Conservation (phyloP, 2,888 invertebrate species). For the Venustoraphidia nigricollis region DNA sequence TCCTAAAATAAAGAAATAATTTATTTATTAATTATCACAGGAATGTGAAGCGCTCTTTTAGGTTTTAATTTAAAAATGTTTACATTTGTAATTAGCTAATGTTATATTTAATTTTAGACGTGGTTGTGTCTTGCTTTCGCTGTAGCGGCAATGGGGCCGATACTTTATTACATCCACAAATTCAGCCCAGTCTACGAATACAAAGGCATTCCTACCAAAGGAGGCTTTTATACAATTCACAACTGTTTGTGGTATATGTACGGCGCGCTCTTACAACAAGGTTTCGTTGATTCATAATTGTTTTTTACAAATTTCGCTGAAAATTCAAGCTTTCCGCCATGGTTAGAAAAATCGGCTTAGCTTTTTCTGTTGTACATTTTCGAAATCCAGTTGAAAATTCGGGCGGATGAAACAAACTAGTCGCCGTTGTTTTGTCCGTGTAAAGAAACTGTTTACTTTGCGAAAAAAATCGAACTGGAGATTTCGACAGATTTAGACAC, state of each 20-base stretch:
- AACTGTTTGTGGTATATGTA: constrained; percentile 81
- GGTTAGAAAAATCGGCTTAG: too few relatives aligned
- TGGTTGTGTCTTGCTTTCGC: constrained; percentile 68
- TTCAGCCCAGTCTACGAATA: constrained; percentile 57
- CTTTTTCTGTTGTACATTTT: too few relatives aligned
- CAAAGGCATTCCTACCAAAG: constrained; percentile 34
- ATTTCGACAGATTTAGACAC: too few relatives aligned
- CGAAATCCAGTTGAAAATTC: too few relatives aligned
- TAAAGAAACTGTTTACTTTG: too few relatives aligned
- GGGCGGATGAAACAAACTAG: too few relatives aligned
- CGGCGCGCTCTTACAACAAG: constrained; percentile 83
- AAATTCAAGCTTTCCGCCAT: too few relatives aligned
- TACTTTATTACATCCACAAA: constrained; percentile 56
- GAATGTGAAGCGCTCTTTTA: neutral
- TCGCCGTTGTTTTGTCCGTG: too few relatives aligned
- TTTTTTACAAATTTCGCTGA: neutral
- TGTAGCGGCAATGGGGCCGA: constrained; percentile 61
- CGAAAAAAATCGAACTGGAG: too few relatives aligned
- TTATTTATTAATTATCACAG: neutral
- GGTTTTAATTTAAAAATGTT: neutral
- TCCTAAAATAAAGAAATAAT: neutral
- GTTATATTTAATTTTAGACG: constrained; percentile 38
- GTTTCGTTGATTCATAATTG: constrained; percentile 26
- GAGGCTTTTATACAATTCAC: constrained; percentile 43
- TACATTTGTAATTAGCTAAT: neutral